A percentile compares a stretch with the other conserved stretches of the same genome.
phyloP scores from a whole-genome alignment of 2,888 invertebrate genomes.

The Disparrhopalites patrizii region DNA sequence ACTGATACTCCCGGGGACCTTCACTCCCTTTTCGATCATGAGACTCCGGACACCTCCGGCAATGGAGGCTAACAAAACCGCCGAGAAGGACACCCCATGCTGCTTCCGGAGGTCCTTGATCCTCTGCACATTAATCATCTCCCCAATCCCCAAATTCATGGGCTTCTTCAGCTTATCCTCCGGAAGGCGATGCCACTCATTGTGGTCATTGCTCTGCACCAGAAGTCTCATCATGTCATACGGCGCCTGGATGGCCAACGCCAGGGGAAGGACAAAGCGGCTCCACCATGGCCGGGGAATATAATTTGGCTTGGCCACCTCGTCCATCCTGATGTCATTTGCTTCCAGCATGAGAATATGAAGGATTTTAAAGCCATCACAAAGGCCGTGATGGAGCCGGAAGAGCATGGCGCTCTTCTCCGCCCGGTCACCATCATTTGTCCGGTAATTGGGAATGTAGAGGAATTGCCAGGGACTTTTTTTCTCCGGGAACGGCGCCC shows the following conservation, averaged over 20 bases:
- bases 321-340: constrained; percentile 24
- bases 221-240: constrained; percentile 34
- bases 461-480: constrained; percentile 43
- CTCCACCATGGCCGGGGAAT: constrained; percentile 5
- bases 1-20: constrained; percentile 33
- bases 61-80: constrained; percentile 33
- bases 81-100: constrained; percentile 33
- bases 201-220: constrained; percentile 30
- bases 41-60: constrained; percentile 33
- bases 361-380: constrained; percentile 38
- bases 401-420: constrained; percentile 31
- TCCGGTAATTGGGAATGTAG: constrained; percentile 30
- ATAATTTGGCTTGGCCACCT: constrained; percentile 22
- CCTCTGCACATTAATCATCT: constrained; percentile 29
- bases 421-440: background rate
- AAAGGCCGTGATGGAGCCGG: constrained; percentile 40
- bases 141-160: constrained; percentile 29
- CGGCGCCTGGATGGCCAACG: constrained; percentile 30
- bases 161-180: constrained; percentile 23
- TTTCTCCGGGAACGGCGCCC: constrained; percentile 27
- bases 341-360: constrained; percentile 32
- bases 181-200: constrained; percentile 34
- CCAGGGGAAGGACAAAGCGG: background rate
- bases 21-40: constrained; percentile 30
- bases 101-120: constrained; percentile 39